Evolutionary conservation across 2,797 vertebrate species (phyloP).

Genomic region (Peromyscus nudipes): DNA sequence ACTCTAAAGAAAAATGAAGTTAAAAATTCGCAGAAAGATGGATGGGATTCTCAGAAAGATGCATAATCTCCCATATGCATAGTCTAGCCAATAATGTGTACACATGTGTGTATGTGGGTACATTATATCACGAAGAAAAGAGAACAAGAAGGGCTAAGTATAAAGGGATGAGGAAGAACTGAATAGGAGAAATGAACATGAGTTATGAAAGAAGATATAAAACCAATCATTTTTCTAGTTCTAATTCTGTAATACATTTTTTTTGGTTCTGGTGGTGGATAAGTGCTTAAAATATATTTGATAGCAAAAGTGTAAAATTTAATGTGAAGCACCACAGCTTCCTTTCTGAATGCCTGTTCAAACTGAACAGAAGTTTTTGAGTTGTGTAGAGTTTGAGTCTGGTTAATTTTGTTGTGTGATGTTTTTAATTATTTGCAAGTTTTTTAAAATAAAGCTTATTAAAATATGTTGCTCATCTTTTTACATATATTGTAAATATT

Average conservation of each 20-base stretch:
- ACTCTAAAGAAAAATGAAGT: neutral
- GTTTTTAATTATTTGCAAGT: neutral
- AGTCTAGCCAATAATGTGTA: neutral
- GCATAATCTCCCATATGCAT: neutral
- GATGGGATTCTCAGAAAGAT: neutral
- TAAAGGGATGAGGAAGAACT: neutral
- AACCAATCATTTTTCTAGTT: neutral
- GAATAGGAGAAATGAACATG: neutral
- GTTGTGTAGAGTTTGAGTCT: neutral
- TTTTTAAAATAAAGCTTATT: neutral
- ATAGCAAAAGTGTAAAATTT: neutral
- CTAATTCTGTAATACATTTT: neutral
- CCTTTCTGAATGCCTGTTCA: neutral
- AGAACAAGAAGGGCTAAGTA: neutral
- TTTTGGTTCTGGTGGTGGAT: neutral
- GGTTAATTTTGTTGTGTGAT: neutral
- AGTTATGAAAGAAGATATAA: neutral
- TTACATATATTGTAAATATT: conserved; percentile 49
- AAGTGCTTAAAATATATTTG: neutral
- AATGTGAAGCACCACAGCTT: neutral
- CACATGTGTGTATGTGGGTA: neutral
- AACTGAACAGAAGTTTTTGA: neutral
- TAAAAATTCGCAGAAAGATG: neutral
- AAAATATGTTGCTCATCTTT: neutral
- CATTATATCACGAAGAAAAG: neutral